Base-by-base conservation (phyloP, 2,797 vertebrate species). In the Danio tinwini region DNA sequence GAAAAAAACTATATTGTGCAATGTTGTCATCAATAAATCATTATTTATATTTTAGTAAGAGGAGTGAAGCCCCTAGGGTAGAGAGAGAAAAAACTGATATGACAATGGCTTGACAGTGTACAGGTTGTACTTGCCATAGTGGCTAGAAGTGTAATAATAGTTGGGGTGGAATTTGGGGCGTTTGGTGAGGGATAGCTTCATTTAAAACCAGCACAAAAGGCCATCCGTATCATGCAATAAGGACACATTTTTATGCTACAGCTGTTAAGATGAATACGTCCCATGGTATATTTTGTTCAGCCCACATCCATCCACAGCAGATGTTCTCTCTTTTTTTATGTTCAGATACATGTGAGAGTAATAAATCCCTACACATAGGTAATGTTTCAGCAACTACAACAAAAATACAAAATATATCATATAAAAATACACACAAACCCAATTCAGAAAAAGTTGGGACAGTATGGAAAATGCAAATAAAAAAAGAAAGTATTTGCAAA, bases 281-380 rank as follows among this genome's bases (percentile, higher is more conserved):
- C 37, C 47, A 64, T 21, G 11, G 39, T 52, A 59, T 29, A 42
- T 53, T 52, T 6, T 59, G 44, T 44, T 71, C 21, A 55, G 14
- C 67, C 37, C 68, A 55, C 61, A 7, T 17, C 59, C 40, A 72
- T 47, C 83, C 63, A 83, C 84, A 70, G 85, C 58, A 80, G 76
- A 76, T 55, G 69, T 19, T 65, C 49, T 52, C 53, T 64, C 37
- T 65, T 52, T 29, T n/a, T 29, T 29, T 29, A 1, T 29, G 29
- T n/a, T 7, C 49, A 56, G 63, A 55, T 19, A 76, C 14, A 39
- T 17, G n/a, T 12, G 12, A 55, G 17, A 70, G 6, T 53, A 44
- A 40, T 19, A 76, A 45, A 44, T 29, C 16, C 59, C 81, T 65
- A 85, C n/a, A 70, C 70, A 4, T 0, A 42, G 79, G 44, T 9